Percentiles rank a stretch among this genome's conserved stretches.
phyloP scores from a whole-genome alignment of 64 coral and sea anemone species.

The Actinia equina region DNA sequence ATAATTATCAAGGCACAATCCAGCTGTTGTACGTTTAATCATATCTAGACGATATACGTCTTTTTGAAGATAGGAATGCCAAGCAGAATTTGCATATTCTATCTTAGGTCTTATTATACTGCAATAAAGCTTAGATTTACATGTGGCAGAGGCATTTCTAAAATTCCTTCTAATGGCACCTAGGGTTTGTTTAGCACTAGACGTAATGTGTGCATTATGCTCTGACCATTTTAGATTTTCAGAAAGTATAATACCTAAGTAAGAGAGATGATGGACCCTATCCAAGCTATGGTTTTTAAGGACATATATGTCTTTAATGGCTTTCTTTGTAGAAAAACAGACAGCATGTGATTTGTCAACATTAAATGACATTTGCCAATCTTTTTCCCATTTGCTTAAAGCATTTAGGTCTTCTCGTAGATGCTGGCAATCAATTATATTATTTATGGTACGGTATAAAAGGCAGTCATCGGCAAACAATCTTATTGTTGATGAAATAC shows the following conservation, averaged over 20 bases:
- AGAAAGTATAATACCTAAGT: constrained; percentile 50
- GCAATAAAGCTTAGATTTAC: constrained; percentile 18
- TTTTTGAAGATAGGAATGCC: too few relatives aligned
- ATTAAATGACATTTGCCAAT: too few relatives aligned
- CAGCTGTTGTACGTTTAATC: too few relatives aligned
- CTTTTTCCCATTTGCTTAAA: too few relatives aligned
- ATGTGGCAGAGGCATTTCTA: constrained; percentile 11
- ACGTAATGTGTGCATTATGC: constrained; percentile 46
- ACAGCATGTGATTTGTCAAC: neutral
- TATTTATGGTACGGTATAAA: too few relatives aligned
- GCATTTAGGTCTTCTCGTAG: too few relatives aligned
- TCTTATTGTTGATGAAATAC: too few relatives aligned
- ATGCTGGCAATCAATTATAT: too few relatives aligned
- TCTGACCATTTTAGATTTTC: constrained; percentile 41
- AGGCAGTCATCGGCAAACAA: too few relatives aligned
- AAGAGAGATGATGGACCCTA: constrained; percentile 53
- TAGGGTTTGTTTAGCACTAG: constrained; percentile 55
- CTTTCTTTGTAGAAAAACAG: neutral
- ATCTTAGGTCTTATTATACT: constrained; percentile 34
- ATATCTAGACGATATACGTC: too few relatives aligned
- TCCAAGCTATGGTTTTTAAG: constrained; percentile 45
- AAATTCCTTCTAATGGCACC: constrained; percentile 50
- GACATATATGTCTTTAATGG: constrained; percentile 10
- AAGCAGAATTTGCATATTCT: too few relatives aligned
- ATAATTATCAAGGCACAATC: too few relatives aligned